Conservation (phyloP, 64 coral and sea anemone species). For the Montipora sp. region DNA sequence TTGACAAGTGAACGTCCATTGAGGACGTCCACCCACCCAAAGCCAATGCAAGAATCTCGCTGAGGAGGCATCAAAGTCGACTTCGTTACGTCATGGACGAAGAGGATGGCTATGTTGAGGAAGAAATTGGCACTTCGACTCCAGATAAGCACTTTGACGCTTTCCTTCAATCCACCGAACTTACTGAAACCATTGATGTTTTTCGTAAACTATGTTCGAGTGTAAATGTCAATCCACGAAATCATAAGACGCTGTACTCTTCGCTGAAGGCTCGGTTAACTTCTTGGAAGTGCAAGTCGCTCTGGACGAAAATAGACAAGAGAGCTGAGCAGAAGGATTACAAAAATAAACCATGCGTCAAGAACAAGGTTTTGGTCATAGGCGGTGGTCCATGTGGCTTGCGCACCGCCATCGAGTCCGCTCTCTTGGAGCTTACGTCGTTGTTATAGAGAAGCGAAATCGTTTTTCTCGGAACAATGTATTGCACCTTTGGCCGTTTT, state of each 20-base stretch:
- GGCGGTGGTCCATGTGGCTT: conserved; percentile 93
- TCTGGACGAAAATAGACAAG: conserved; percentile 96
- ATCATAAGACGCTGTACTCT: conserved; percentile 82
- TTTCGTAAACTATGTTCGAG: conserved; percentile 85
- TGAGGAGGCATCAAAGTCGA: too few species aligned
- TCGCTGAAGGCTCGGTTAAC: conserved; percentile 80
- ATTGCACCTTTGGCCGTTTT: conserved; percentile 94
- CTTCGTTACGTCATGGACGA: conserved; percentile 44
- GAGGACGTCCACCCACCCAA: conserved; percentile 14
- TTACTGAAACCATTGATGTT: conserved; percentile 70
- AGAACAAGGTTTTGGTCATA: conserved; percentile 92
- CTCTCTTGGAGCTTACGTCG: conserved; percentile 93
- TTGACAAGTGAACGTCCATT: conserved; percentile 10
- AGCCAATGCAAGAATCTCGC: neutral
- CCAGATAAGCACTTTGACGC: conserved; percentile 78
- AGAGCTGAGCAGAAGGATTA: conserved; percentile 90
- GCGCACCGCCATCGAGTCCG: conserved; percentile 87
- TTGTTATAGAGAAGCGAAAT: conserved; percentile 89
- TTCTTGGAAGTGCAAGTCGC: conserved; percentile 93
- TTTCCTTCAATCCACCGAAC: conserved; percentile 71
- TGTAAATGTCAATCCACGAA: conserved; percentile 81
- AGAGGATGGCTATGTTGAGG: conserved; percentile 66
- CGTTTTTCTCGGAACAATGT: conserved; percentile 96
- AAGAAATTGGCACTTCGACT: conserved; percentile 63
- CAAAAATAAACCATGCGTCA: conserved; percentile 85